Percentiles rank a stretch among this genome's conserved stretches.
phyloP scores from a whole-genome alignment of 1,140 invertebrate genomes.

The Thaumatotibia leucotreta region DNA sequence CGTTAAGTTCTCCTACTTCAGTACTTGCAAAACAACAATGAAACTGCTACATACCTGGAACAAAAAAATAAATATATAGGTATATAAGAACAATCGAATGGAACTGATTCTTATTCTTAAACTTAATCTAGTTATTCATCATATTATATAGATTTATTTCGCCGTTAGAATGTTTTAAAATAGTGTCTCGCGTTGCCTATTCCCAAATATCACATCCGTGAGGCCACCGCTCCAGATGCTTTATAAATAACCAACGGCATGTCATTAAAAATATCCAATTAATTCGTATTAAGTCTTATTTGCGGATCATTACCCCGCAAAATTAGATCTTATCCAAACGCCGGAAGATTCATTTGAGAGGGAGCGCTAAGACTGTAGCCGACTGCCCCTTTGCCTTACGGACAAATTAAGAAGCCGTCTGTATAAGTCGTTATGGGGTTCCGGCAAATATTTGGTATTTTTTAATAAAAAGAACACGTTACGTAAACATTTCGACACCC shows the following conservation, averaged over 20 bases:
- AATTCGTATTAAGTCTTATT: conserved; percentile 50
- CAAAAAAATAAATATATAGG: conserved; percentile 29
- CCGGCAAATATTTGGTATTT: conserved; percentile 38
- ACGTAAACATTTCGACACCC: conserved; percentile 7
- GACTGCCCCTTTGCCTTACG: conserved; percentile 25
- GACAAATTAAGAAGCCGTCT: conserved; percentile 42
- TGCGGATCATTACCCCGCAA: conserved; percentile 18
- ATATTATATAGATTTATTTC: background rate
- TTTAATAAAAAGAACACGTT: background rate
- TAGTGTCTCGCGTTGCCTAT: conserved; percentile 10
- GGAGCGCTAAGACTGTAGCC: background rate
- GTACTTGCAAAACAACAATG: conserved; percentile 11
- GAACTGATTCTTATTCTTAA: too few species aligned
- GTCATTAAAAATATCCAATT: conserved; percentile 57
- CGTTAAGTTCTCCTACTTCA: conserved; percentile 13
- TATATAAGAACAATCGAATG: conserved; percentile 13
- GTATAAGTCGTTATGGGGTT: conserved; percentile 42
- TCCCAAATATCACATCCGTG: conserved; percentile 28
- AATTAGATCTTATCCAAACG: conserved; percentile 24
- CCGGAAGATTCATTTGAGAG: conserved; percentile 22
- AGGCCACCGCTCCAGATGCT: conserved; percentile 28
- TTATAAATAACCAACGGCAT: conserved; percentile 42
- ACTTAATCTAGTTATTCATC: background rate
- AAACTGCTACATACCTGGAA: conserved; percentile 40
- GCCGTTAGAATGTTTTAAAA: background rate